Percentiles rank a stretch among this genome's conserved stretches.
phyloP scores from a whole-genome alignment of 2,797 vertebrate genomes.

The Echiichthys vipera region DNA sequence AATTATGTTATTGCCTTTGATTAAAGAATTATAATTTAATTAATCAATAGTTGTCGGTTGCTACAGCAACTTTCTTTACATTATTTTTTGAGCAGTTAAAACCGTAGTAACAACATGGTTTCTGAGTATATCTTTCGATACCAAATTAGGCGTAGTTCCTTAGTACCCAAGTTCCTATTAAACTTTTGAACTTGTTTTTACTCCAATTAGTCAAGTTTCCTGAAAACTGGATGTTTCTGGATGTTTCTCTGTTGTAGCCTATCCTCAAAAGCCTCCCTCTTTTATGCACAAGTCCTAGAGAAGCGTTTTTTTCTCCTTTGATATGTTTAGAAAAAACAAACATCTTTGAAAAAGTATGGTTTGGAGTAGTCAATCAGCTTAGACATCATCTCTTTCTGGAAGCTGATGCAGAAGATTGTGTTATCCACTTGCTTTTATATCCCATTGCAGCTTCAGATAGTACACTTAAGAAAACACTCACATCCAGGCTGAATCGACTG shows the following conservation, averaged over 20 bases:
- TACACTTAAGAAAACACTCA: background rate
- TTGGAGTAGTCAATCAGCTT: background rate
- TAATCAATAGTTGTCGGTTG: background rate
- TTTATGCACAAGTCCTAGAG: background rate
- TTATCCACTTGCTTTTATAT: background rate
- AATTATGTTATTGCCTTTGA: conserved; percentile 14
- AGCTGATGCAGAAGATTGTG: background rate
- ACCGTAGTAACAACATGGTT: background rate
- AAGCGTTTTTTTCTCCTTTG: background rate
- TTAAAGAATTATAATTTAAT: background rate
- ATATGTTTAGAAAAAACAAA: background rate
- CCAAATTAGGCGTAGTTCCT: background rate
- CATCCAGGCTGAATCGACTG: background rate
- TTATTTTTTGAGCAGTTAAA: background rate
- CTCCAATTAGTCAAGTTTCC: background rate
- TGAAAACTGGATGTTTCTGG: background rate
- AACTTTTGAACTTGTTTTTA: background rate
- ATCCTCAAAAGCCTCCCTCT: background rate
- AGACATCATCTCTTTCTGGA: background rate
- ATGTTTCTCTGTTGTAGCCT: background rate
- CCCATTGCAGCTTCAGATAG: background rate
- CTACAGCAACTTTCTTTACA: background rate
- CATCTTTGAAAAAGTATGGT: background rate
- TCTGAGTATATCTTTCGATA: background rate
- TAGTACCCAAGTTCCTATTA: too few species aligned